Evolutionary conservation across 2,888 invertebrate genomes (phyloP), one percentile per base, ranked within the genome.

Genomic region (Anthoptus insignis): DNA sequence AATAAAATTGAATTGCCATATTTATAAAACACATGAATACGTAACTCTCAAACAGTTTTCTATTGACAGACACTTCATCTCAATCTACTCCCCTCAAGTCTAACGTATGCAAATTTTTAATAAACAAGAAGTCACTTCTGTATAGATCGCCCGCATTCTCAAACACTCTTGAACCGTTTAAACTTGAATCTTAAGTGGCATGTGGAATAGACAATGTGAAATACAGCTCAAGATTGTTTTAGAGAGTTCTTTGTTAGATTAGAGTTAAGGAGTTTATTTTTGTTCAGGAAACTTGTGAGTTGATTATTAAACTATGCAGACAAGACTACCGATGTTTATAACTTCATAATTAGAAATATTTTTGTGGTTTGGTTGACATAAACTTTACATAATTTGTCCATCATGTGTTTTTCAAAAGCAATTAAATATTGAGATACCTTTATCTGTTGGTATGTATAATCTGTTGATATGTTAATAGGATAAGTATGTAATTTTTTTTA

Each of bases 131-230:
- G 67, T 66, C 72, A 78, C 73, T 72, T 42, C 65, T 56, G 65
- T 61, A 83, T 77, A 86, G 80, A 85, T 79, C 80, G 76, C 89
- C 89, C 89, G 89, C 83, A 89, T 89, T 78, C 86, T 88, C 63
- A 37, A 32, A 54, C n/a, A 58, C 74, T 65, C 77, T 77, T 69
- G 59, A 74, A 71, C 64, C 71, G 70, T 67, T 69, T 42, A 59
- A 37, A 47, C 45, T 37, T 54, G 54, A n/a, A 50, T 59, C 47
- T 59, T 59, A 39, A 59, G 59, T 24, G 42, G 9, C 21, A 21
- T 49, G 29, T 57, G 29, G n/a, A 39, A 57, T 39, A 63, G 56
- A 63, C 63, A 29, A 57, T 22, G 47, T 45, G 47, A 24, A 32
- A 49, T 9, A 50, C 50, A 52, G 50, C 45, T 57, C 24, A 50